phyloP scores from a whole-genome alignment of 1,140 invertebrate species.

The Coptotermes formosanus region DNA sequence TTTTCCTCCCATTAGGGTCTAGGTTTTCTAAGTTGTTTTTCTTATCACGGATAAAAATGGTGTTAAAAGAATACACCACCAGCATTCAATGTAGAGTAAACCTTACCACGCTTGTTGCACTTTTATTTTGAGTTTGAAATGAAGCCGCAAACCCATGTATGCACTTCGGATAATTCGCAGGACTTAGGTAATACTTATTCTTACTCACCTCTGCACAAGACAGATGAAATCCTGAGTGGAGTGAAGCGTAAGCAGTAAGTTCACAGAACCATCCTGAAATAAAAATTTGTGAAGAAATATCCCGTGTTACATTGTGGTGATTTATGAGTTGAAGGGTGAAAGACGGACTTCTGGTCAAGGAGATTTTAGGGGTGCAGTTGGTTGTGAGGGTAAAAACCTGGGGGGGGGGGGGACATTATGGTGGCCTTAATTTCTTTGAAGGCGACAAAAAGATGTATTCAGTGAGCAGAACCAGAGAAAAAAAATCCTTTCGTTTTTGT shows the following conservation, averaged over 20 bases:
- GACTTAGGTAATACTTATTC: too few species aligned
- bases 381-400: background rate
- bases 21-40: too few species aligned
- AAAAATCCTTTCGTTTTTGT: slow-evolving; percentile 14
- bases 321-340: slow-evolving; percentile 17
- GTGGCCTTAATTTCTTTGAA: slow-evolving; percentile 11
- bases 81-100: too few species aligned
- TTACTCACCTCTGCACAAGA: too few species aligned
- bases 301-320: background rate
- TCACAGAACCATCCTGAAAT: background rate
- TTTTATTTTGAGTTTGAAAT: too few species aligned
- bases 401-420: background rate
- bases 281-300: background rate
- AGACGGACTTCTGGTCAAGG: slow-evolving; percentile 1
- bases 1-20: too few species aligned
- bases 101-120: too few species aligned
- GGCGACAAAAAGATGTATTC: slow-evolving; percentile 15
- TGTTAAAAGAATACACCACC: too few species aligned
- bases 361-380: background rate
- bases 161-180: too few species aligned
- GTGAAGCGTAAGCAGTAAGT: background rate
- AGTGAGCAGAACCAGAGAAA: background rate
- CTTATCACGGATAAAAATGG: too few species aligned
- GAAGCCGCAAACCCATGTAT: too few species aligned
- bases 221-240: too few species aligned